Base-by-base conservation (phyloP, 1,140 invertebrate species). In the Eriocheir sinensis region DNA sequence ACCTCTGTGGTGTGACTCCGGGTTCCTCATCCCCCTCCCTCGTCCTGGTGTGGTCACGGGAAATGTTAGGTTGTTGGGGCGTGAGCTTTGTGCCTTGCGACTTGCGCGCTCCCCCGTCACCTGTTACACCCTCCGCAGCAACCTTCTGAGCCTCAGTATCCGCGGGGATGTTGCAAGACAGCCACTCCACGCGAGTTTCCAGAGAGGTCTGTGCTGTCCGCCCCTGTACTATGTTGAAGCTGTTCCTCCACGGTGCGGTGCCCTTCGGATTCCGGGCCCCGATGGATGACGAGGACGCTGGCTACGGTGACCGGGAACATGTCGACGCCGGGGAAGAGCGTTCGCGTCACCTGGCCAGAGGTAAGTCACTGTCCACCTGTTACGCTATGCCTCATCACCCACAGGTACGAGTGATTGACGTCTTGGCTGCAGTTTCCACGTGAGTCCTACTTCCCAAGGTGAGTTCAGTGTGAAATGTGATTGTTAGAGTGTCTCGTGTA, bases 91-190 rank as follows among this genome's bases (percentile, higher is more conserved):
- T 72, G 60, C 12, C n/a, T n/a, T 21, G 21, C 60, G 60, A 72
- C 60, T 72, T 72, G 60, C 60, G 60, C 60, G 60, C n/a, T 72
- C 60, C 27, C 27, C 60, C 12, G 60, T 72, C 60, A 72, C 60
- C 60, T 72, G 60, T 72, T 72, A 72, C 60, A n/a, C 60, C 21
- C n/a, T n/a, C n/a, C 17, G 27, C 60, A 72, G 60, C 60, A n/a
- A n/a, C n/a, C n/a, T n/a, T 72, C 60, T 72, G n/a, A n/a, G n/a
- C n/a, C 60, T 72, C 60, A 72, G 60, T 72, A 72, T 72, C 60
- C 60, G 60, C 60, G 60, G 60, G 60, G 60, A 72, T 72, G 60
- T 72, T 72, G 60, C 60, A 72, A n/a, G 60, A n/a, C 12, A 72
- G 60, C 3, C 12, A 72, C 27, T 4, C 21, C 27, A 2, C 27